Conservation (phyloP, 1,140 invertebrate species). For the Vanessa atalanta region DNA sequence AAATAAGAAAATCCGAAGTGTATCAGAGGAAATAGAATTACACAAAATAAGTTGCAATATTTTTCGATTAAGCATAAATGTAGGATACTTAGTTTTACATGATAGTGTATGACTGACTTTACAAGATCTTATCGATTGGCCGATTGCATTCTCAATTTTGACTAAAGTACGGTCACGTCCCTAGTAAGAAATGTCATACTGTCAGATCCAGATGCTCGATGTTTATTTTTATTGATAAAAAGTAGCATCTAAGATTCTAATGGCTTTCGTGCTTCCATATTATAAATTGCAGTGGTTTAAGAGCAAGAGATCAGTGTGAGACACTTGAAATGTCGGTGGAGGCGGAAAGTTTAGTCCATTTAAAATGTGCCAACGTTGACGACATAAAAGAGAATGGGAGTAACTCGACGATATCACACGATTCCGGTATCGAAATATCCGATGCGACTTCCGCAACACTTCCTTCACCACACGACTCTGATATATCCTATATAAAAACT, state of each 20-base stretch:
- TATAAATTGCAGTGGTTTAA: constrained; percentile 40
- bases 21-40: too few relatives aligned
- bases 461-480: constrained; percentile 46
- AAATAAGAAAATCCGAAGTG: too few relatives aligned
- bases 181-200: constrained; percentile 24
- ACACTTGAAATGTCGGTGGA: constrained; percentile 57
- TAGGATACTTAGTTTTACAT: too few relatives aligned
- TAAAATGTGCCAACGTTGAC: constrained; percentile 58
- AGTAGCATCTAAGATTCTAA: constrained; percentile 49
- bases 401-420: constrained; percentile 48
- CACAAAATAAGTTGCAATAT: too few relatives aligned
- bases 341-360: constrained; percentile 44
- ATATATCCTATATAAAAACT: constrained; percentile 46
- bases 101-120: too few relatives aligned
- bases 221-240: constrained; percentile 66
- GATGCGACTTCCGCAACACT: constrained; percentile 47
- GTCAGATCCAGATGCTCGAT: constrained; percentile 48
- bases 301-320: constrained; percentile 34
- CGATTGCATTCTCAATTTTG: neutral
- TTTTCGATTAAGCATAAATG: too few relatives aligned
- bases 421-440: constrained; percentile 59
- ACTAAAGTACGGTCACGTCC: neutral
- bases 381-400: constrained; percentile 51
- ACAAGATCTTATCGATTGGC: neutral
- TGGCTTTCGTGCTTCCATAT: constrained; percentile 46